These are phyloP conservation scores for Parauchenoglanis punctatus DNA, from an alignment of 2,797 vertebrate species.

Conservation along the genomic window DNA sequence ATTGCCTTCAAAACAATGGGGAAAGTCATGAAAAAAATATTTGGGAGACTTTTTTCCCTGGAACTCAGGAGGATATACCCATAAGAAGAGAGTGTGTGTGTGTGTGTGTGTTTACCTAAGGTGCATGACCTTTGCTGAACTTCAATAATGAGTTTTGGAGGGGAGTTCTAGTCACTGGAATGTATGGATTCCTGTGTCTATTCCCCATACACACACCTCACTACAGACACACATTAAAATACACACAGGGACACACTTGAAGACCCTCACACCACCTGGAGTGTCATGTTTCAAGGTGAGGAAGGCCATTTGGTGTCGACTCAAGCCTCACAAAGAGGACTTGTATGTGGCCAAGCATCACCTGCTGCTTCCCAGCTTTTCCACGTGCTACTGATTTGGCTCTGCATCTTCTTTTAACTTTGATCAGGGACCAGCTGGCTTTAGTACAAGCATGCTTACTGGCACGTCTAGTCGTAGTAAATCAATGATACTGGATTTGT, in stretches of 20 bases:
- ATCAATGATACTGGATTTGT: not conserved
- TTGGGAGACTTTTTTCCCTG: too few relatives aligned
- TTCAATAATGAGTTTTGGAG: not conserved
- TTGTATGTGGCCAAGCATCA: slow-evolving; percentile 46
- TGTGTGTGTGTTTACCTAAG: slow-evolving; percentile 15
- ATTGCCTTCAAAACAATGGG: too few relatives aligned
- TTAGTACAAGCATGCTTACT: not conserved
- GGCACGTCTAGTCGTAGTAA: not conserved
- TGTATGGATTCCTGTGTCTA: not conserved
- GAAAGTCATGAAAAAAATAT: too few relatives aligned
- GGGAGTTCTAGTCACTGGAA: not conserved
- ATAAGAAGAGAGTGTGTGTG: slow-evolving; percentile 2
- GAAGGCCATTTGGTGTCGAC: slow-evolving; percentile 47
- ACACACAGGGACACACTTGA: slow-evolving; percentile 31
- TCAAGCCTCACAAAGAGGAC: slow-evolving; percentile 41
- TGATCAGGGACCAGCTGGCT: slow-evolving; percentile 24
- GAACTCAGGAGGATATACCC: not conserved
- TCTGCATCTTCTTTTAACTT: slow-evolving; percentile 36
- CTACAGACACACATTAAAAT: not conserved
- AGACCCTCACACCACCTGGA: slow-evolving; percentile 39
- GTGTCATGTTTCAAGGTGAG: slow-evolving; percentile 69
- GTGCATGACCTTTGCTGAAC: slow-evolving; percentile 1
- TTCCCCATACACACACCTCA: too few relatives aligned
- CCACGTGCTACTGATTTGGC: slow-evolving; percentile 60
- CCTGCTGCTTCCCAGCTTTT: slow-evolving; percentile 60